A percentile compares a stretch with the other conserved stretches of the same genome.
Conservation (phyloP, 2,797 vertebrate genomes). For the Diplodus puntazzo region DNA sequence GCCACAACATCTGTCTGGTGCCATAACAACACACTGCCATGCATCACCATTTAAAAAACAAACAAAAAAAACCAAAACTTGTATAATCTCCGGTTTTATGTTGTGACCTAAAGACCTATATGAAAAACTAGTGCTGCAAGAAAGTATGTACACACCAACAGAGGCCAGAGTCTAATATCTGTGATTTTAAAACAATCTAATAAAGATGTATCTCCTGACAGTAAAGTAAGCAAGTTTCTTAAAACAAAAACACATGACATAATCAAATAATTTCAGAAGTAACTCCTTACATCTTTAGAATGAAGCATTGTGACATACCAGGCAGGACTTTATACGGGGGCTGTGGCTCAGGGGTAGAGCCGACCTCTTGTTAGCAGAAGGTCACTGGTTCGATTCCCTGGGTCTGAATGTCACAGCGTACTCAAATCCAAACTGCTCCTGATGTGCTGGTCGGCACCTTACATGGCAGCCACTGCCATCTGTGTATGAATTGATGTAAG, state of each 20-base stretch:
- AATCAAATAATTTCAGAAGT: not conserved
- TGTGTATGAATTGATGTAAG: too few relatives aligned
- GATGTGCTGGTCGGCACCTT: too few relatives aligned
- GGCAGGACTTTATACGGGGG: not conserved
- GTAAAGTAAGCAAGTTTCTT: not conserved
- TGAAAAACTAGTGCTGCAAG: not conserved
- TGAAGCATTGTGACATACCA: not conserved
- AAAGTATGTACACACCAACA: not conserved
- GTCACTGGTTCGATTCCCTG: too few relatives aligned
- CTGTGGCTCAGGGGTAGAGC: too few relatives aligned
- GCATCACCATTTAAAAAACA: not conserved
- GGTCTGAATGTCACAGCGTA: too few relatives aligned
- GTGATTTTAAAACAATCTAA: not conserved
- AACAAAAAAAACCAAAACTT: not conserved
- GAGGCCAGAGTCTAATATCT: not conserved
- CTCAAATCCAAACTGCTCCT: too few relatives aligned
- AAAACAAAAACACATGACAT: not conserved
- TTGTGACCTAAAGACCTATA: not conserved
- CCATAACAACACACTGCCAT: not conserved
- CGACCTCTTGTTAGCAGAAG: too few relatives aligned
- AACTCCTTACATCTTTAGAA: not conserved
- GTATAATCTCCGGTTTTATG: not conserved
- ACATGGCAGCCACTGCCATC: too few relatives aligned
- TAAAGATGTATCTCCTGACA: not conserved
- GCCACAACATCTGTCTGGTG: too few relatives aligned